Evolutionary conservation across 2,113 vertebrate species (phyloP).

Genomic region (Microtus ochrogaster): DNA sequence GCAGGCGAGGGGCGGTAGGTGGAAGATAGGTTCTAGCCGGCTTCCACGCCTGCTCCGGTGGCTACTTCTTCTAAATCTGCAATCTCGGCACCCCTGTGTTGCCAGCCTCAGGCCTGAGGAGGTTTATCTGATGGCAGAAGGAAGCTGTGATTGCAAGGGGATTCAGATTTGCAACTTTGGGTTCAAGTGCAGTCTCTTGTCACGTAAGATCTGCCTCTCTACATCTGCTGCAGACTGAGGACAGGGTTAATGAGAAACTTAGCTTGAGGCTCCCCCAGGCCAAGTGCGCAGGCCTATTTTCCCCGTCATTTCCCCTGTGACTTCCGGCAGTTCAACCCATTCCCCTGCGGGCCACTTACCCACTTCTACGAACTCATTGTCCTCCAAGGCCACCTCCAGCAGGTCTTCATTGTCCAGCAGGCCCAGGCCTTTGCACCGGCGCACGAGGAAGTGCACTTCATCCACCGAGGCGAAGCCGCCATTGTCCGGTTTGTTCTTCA

Average conservation of each 20-base stretch:
- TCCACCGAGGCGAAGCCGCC: constrained; percentile 91
- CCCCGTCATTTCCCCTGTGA: not conserved
- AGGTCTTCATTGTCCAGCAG: constrained; percentile 93
- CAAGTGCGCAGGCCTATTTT: not conserved
- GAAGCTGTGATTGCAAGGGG: not conserved
- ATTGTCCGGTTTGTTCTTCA: constrained; percentile 97
- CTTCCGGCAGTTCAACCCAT: rapidly evolving
- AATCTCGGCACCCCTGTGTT: not conserved
- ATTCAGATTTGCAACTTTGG: not conserved
- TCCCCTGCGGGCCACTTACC: constrained; percentile 87
- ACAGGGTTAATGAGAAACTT: too few species aligned
- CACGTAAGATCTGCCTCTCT: not conserved
- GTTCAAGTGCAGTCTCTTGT: not conserved
- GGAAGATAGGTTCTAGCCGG: not conserved
- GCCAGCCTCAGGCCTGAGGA: not conserved
- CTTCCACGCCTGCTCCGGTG: not conserved
- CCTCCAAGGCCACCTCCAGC: constrained; percentile 93
- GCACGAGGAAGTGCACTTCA: constrained; percentile 89
- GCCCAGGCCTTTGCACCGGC: constrained; percentile 94
- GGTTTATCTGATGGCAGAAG: not conserved
- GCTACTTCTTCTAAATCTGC: not conserved
- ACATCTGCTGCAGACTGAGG: rapidly evolving
- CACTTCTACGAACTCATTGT: constrained; percentile 98
- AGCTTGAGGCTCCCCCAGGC: not conserved
- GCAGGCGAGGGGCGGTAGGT: not conserved